These are phyloP conservation scores for Shargacucullia verbasci DNA, from an alignment of 2,888 invertebrate genomes.

Conservation along the genomic window DNA sequence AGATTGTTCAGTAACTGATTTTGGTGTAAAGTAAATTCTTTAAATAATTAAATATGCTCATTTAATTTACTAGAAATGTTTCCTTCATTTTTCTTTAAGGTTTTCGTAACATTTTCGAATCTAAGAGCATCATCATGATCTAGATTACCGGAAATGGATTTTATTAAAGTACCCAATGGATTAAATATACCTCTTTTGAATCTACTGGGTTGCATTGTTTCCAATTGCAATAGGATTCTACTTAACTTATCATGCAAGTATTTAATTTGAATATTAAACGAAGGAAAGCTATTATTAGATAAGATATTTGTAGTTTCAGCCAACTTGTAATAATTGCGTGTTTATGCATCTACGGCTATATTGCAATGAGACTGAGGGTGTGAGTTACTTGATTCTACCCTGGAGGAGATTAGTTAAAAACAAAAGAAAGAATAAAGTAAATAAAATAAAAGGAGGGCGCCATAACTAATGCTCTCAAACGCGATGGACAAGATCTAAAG, in stretches of 20 bases:
- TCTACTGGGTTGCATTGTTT: not conserved
- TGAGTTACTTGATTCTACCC: too few relatives aligned
- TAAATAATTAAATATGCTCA: not conserved
- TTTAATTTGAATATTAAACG: not conserved
- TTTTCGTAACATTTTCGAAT: not conserved
- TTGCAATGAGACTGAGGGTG: too few relatives aligned
- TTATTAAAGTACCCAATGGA: not conserved
- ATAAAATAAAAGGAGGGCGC: too few relatives aligned
- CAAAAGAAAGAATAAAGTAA: too few relatives aligned
- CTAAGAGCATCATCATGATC: not conserved
- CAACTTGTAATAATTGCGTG: not conserved
- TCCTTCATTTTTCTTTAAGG: not conserved
- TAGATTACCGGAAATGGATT: not conserved
- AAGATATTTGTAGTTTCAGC: not conserved
- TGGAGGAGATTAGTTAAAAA: too few relatives aligned
- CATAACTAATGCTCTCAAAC: too few relatives aligned
- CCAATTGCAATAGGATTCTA: not conserved
- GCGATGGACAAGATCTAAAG: too few relatives aligned
- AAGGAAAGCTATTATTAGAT: not conserved
- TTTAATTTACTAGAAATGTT: not conserved
- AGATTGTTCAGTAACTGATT: not conserved
- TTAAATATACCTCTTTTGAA: conserved; percentile 1
- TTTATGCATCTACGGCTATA: too few relatives aligned
- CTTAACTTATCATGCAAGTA: not conserved
- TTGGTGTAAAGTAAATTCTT: not conserved